Base-by-base conservation (phyloP, 2,113 vertebrate genomes). In the Tricholaema leucomelas region DNA sequence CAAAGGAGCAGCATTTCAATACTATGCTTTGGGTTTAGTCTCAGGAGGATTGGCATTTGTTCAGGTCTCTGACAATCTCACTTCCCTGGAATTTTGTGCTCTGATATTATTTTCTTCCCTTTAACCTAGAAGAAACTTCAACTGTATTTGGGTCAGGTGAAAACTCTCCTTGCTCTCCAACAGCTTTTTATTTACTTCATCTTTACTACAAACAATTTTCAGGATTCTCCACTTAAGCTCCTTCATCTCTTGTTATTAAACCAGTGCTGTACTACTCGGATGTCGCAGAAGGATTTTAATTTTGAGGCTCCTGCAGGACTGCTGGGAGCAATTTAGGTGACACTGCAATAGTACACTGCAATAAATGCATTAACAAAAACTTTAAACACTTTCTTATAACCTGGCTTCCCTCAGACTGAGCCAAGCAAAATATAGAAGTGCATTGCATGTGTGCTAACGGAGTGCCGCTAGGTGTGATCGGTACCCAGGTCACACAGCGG, bases 401-500 rank as follows among this genome's bases (percentile, higher is more conserved):
- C 18, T 55, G 23, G 8, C 8, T 85, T 88, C 50, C 56, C n/a
- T 55, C 60, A 88, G 56, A 56, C 27, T 40, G 58, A 78, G 48
- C 58, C 70, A 86, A 94, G 46, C 18, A 56, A 90, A 88, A 59
- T 3, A 70, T 5, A 88, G 83, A 55, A 65, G 12, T 44, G 56
- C 28, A 38, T 3, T 65, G 36, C 52, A 23, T 14, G 20, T 16
- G 38, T 48, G 31, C 72, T 87, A 69, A 36, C 52, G 50, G 7
- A 1, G 50, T 14, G 72, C 59, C 0, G 0, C 46, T 5, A 59
- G 42, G 69, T 56, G 46, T n/a, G 61, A 81, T 5, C 65, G 81
- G 56, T 50, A 86, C 70, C 90, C 87, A 81, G 56, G 92, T 83
- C 94, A 88, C 87, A 60, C 48, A 19, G 20, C 10, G 58, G 66